Conservation (phyloP, 2,888 invertebrate genomes). For the Caradrina clavipalpis region DNA sequence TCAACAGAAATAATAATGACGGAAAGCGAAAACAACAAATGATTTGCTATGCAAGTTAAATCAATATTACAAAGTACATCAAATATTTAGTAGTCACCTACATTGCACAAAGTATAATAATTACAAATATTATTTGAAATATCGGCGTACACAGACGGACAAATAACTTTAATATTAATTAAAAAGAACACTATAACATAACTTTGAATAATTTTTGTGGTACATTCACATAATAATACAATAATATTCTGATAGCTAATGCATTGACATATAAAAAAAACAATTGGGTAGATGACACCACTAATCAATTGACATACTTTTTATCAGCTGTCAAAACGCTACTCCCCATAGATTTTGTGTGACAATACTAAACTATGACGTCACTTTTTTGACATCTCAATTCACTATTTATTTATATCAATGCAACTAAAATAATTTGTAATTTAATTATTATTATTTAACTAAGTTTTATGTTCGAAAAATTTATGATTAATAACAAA, state of each 20-base stretch:
- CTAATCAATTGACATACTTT: no score
- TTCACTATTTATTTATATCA: no score
- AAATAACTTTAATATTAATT: constrained; percentile 30
- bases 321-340: no score
- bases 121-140: constrained; percentile 40
- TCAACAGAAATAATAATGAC: constrained; percentile 79
- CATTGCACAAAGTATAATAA: constrained; percentile 62
- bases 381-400: no score
- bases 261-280: neutral
- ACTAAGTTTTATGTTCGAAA: no score
- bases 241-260: neutral
- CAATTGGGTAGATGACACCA: no score
- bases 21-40: constrained; percentile 75
- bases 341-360: no score
- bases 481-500: no score
- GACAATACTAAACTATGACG: no score
- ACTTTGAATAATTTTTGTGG: constrained; percentile 1
- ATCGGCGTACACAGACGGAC: constrained; percentile 29
- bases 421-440: no score
- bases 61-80: constrained; percentile 55
- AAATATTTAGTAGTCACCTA: constrained; percentile 39
- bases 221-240: constrained; percentile 14
- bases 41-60: constrained; percentile 81
- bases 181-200: constrained; percentile 34
- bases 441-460: no score